Evolutionary conservation across 1,140 invertebrate genomes (phyloP), one percentile per base, ranked within the genome.

Genomic region (Micrasema longulum): DNA sequence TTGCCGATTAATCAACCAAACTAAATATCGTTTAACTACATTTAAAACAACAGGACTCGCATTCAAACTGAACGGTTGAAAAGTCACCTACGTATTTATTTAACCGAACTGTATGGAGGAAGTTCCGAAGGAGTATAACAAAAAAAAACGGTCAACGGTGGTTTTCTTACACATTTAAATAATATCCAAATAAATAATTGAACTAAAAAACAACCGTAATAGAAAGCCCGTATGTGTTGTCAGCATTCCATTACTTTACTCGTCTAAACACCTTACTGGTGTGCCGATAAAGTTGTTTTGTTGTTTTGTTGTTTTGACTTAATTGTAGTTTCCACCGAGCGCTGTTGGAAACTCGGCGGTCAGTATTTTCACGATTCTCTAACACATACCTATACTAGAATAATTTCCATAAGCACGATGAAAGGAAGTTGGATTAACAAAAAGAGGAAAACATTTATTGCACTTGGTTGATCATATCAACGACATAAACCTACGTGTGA

Each of bases 401-500:
- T 31, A 35, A 36, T 36, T 60, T 60, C 55, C 36, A 60, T 2
- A 41, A n/a, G 55, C 31, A 11, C n/a, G n/a, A n/a, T 12, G 31
- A 55, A 55, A 55, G 18, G 12, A 9, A 31, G 26, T 4, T 31
- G 26, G 26, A 64, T 23, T 23, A 2, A 45, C 60, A 45, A 47
- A 64, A 43, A 64, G 16, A 64, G 26, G 43, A 16, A 47, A 47
- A 64, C 43, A 69, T 18, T 60, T 69, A 69, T 69, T 69, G 67
- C 67, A 69, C 67, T 69, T 23, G 48, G 55, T 69, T 69, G 67
- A 69, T 69, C 67, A 62, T 60, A 69, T 69, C 67, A 69, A 69
- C 67, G 41, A 60, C 45, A 41, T 68, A 68, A 23, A 68, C 23
- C 41, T 64, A 64, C 55, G 16, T 23, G 48, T 60, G 55, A 60